Evolutionary conservation across 2,113 vertebrate species (phyloP), one percentile per base, ranked within the genome.

Genomic region (Ondatra zibethicus): DNA sequence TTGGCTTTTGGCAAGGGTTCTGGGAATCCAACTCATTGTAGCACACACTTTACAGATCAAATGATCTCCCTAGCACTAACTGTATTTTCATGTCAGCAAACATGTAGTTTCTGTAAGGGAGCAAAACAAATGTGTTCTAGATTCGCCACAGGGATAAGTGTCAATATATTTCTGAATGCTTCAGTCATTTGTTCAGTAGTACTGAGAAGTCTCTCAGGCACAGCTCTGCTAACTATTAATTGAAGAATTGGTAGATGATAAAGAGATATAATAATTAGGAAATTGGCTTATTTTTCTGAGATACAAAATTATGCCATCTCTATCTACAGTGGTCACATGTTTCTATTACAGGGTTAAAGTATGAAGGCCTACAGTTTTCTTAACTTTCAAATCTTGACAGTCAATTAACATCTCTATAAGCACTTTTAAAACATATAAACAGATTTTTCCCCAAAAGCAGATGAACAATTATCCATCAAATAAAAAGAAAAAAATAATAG

Each of bases 401-500:
- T 98, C 97, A 97, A 96, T 58, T 97, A 95, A 65, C 29, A 94
- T 14, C 81, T 50, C 63, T 84, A 97, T 96, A 98, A 98, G 92
- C 88, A 95, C 97, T 98, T 98, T 88, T 80, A 45, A 94, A 94
- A 77, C 97, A 88, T 97, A 47, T 91, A 98, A 98, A 98, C 96
- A 96, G 95, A 98, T 98, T 96, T 95, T 78, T 90, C 95, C 90
- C 94, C 61, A 92, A 68, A 98, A 98, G 97, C 33, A 90, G 96
- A 98, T 92, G 94, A 85, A 63, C 97, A 97, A 92, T 98, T 85
- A 96, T 91, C 91, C 89, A 98, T 97, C 97, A 98, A 96, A 98
- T 97, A 92, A 98, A 96, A 98, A 96, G 98, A 94, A 65, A 91
- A 91, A 95, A 97, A 98, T 97, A 98, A 98, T 97, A 98, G 78